Evolutionary conservation across 2,888 invertebrate genomes (phyloP).

Genomic region (Pilophorus perplexus): DNA sequence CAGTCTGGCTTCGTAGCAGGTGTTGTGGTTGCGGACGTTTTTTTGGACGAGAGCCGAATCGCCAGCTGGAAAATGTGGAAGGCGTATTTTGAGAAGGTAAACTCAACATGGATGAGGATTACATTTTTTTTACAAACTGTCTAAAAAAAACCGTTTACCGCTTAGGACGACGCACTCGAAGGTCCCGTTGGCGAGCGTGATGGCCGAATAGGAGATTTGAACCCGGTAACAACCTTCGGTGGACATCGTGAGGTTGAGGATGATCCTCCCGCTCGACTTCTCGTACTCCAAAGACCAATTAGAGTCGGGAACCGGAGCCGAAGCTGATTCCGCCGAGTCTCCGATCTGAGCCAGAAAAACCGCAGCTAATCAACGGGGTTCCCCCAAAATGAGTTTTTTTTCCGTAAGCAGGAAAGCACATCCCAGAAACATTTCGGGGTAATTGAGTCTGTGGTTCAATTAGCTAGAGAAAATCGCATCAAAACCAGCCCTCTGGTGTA

Average conservation of each 20-base stretch:
- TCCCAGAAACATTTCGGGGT: too few species aligned
- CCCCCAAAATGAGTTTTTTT: too few species aligned
- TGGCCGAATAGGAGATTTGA: constrained; percentile 70
- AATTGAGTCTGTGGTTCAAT: too few species aligned
- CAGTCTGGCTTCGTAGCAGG: constrained; percentile 81
- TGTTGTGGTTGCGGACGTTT: constrained; percentile 80
- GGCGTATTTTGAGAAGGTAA: too few species aligned
- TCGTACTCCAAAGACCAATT: constrained; percentile 67
- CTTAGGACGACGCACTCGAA: constrained; percentile 89
- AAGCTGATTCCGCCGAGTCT: not conserved
- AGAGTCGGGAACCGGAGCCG: constrained; percentile 14
- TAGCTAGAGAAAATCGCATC: too few species aligned
- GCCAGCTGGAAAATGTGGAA: constrained; percentile 19
- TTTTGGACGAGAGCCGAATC: constrained; percentile 83
- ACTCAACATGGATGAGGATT: too few species aligned
- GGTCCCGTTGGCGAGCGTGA: constrained; percentile 80
- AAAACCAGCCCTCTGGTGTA: too few species aligned
- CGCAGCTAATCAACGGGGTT: too few species aligned
- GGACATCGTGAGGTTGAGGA: constrained; percentile 73
- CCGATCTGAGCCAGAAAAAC: constrained; percentile 14
- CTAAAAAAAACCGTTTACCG: too few species aligned
- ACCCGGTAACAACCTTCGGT: constrained; percentile 80
- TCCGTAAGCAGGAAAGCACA: too few species aligned
- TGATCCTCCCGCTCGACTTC: constrained; percentile 72
- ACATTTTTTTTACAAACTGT: too few species aligned